Percentiles rank a stretch among this genome's conserved stretches.
Evolutionary conservation across 2,113 vertebrate genomes (phyloP).

Genomic region (Tauraco erythrolophus): DNA sequence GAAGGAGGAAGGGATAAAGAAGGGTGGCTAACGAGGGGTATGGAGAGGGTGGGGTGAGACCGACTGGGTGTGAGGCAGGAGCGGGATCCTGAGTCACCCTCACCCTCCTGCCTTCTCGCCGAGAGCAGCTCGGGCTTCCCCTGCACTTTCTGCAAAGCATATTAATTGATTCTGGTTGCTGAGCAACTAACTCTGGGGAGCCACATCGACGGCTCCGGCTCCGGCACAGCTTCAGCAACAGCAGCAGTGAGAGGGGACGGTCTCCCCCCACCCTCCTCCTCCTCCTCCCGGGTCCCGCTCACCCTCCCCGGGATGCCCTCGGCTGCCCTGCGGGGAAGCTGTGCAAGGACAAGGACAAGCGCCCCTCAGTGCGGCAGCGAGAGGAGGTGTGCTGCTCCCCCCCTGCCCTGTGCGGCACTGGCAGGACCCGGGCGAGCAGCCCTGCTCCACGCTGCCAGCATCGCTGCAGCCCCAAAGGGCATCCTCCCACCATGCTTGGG

Average conservation of each 20-base stretch:
- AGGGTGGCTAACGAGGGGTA: fast-evolving
- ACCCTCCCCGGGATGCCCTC: neutral
- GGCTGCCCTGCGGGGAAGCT: neutral
- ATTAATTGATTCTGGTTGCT: conserved; percentile 90
- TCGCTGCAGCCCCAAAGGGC: neutral
- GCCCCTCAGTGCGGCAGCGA: neutral
- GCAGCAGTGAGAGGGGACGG: neutral
- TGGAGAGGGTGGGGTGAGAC: neutral
- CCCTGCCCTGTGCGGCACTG: fast-evolving
- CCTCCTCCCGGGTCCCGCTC: neutral
- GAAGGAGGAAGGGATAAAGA: neutral
- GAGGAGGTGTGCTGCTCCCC: neutral
- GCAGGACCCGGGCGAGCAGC: neutral
- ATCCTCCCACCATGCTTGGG: fast-evolving
- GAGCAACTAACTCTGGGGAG: conserved; percentile 89
- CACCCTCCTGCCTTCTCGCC: conserved; percentile 38
- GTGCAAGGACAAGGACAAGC: neutral
- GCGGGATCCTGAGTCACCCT: conserved; percentile 42
- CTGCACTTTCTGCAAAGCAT: conserved; percentile 82
- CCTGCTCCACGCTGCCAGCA: neutral
- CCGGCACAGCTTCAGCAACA: conserved; percentile 34
- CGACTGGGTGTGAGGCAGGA: neutral
- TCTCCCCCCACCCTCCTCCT: neutral
- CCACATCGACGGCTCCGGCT: conserved; percentile 58
- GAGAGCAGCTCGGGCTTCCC: conserved; percentile 74